Evolutionary conservation across 2,797 vertebrate species (phyloP).

Genomic region (Toxotes lorentzi): DNA sequence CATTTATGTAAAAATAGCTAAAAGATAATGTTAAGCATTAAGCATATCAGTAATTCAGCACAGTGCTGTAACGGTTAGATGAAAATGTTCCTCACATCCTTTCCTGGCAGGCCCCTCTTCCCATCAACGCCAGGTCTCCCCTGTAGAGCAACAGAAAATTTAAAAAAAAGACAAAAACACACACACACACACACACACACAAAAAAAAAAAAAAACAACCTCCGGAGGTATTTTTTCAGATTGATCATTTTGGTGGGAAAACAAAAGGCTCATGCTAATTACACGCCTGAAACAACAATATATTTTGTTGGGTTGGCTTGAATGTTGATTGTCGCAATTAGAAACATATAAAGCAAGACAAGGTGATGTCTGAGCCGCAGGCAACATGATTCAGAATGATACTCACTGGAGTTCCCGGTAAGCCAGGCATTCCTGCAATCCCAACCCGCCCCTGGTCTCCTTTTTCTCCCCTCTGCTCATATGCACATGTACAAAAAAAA

Average conservation of each 20-base stretch:
- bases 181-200: no score
- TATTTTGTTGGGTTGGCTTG: background rate
- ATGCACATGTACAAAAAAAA: constrained; percentile 25
- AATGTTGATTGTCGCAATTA: constrained; percentile 7
- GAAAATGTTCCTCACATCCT: constrained; percentile 78
- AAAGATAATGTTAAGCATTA: background rate
- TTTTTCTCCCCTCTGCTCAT: constrained; percentile 80
- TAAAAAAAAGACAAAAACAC: no score
- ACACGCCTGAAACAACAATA: constrained; percentile 10
- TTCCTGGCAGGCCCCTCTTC: constrained; percentile 84
- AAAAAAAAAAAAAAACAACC: constrained; percentile 22
- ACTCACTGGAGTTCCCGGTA: constrained; percentile 87
- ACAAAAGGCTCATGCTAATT: constrained; percentile 10
- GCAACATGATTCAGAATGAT: background rate
- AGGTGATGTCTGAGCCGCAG: background rate
- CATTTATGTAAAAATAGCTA: background rate
- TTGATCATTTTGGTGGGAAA: constrained; percentile 25
- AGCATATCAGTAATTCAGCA: constrained; percentile 1
- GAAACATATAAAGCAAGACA: constrained; percentile 14
- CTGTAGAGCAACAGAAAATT: constrained; percentile 64
- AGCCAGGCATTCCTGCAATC: constrained; percentile 86
- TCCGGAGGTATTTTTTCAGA: constrained; percentile 11
- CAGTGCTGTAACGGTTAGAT: constrained; percentile 7
- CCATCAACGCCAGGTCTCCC: constrained; percentile 86
- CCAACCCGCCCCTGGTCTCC: constrained; percentile 85